Evolutionary conservation across 2,888 invertebrate genomes (phyloP), one percentile per base, ranked within the genome.

Genomic region (Palloptera scutellata): DNA sequence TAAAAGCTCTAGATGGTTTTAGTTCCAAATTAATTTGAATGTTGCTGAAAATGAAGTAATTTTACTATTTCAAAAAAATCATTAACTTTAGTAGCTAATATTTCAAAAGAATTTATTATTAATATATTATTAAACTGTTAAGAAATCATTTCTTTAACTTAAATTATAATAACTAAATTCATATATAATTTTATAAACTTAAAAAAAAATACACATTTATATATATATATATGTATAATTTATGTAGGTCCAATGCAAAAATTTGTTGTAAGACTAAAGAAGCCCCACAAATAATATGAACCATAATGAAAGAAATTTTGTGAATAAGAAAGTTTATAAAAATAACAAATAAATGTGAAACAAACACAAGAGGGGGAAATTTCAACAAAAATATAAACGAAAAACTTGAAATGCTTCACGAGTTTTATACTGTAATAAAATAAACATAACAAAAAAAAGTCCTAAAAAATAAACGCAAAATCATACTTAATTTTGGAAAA

Each of bases 71-170:
- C 12, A 19, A 54, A 54, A 17, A 19, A 52, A 19, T n/a, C 12
- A 54, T 54, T n/a, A 54, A n/a, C 13, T 54, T 54, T 54, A 54
- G 19, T 15, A 54, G 1, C 19, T 54, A 54, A 54, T 65, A 57
- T 61, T 30, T 43, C 42, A 62, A 41, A 66, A 60, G 52, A 58
- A 61, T 59, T 13, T 30, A 42, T 45, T 57, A 20, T 45, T 41
- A 13, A 13, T 65, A 13, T 65, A 51, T 66, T 64, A 53, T 30
- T 66, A 62, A 76, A 74, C 74, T 74, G 74, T 77, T 75, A 77
- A 76, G 78, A 77, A 78, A 78, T 78, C 78, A 78, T 78, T 78
- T 78, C 78, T 77, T 72, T 75, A 75, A 71, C 70, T 74, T 73
- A 70, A 70, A 72, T n/a, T 71, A 70, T 72, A 63, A 60, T 59